Evolutionary conservation across 2,113 vertebrate species (phyloP), one percentile per base, ranked within the genome.

Genomic region (Macrotis lagotis): DNA sequence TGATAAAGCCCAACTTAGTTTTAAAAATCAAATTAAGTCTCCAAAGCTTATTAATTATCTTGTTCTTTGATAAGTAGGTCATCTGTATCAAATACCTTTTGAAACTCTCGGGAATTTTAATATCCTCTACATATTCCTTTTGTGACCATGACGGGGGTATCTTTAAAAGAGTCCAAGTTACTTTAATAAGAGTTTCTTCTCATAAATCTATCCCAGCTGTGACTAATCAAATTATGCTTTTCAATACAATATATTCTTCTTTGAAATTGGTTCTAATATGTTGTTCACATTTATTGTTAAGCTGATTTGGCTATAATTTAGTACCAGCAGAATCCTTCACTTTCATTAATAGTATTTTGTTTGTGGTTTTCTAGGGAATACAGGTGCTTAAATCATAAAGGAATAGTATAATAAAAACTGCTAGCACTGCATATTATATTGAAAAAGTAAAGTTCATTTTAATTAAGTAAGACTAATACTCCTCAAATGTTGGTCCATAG

Each of bases 281-380:
- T 93, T 88, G 90, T 94, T 50, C 55, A 74, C 26, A 91, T 74
- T 50, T 59, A 88, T 89, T 96, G 31, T 74, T 95, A 95, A 59
- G 59, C 89, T 8, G 91, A 94, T 50, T 97, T 96, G 95, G 90
- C 89, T 94, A 90, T 90, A 96, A 52, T 31, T 92, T n/a, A 50
- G 90, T 92, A 0, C 90, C 49, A 89, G 53, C 48, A 66, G 10
- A 95, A 91, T 89, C 51, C 91, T 92, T 96, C 48, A 93, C 88
- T 97, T 96, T 96, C 93, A 49, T 47, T 96, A 97, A 94, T 48
- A 92, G 55, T 49, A 3, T 94, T 98, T 93, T 95, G 50, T 92
- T 97, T 95, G 92, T 94, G 94, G 96, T 97, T 98, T 98, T 98
- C 96, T 96, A 95, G 90, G 66, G 95, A 94, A 92, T 96, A 88